These are phyloP conservation scores for Ginglymostoma cirratum DNA, from an alignment of 2,113 vertebrate genomes.

Conservation along the genomic window DNA sequence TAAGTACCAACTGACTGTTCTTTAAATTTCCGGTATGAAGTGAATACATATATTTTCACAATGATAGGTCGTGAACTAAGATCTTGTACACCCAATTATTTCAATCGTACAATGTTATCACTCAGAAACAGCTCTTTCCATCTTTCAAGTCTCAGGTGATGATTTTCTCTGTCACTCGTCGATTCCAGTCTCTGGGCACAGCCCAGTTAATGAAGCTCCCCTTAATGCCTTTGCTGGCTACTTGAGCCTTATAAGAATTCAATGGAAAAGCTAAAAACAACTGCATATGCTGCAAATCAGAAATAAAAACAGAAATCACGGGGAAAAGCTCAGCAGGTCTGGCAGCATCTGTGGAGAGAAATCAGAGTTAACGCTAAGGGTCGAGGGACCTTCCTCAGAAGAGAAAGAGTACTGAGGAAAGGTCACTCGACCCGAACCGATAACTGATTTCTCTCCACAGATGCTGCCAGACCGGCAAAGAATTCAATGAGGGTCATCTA, in stretches of 20 bases:
- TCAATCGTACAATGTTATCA: background rate
- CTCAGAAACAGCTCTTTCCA: background rate
- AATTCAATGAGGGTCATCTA: background rate
- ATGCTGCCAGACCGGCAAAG: too few relatives aligned
- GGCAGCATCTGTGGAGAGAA: too few relatives aligned
- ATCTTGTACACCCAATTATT: background rate
- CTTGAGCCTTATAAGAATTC: background rate
- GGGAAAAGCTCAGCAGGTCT: too few relatives aligned
- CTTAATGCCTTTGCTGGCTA: background rate
- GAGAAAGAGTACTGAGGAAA: too few relatives aligned
- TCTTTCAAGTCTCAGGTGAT: background rate
- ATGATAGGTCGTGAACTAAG: background rate
- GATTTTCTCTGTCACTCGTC: background rate
- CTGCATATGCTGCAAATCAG: too few relatives aligned
- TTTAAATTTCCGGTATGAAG: background rate
- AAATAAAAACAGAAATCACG: too few relatives aligned
- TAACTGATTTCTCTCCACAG: too few relatives aligned
- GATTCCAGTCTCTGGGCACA: too few relatives aligned
- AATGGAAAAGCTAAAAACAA: background rate
- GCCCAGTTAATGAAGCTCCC: background rate
- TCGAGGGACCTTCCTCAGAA: too few relatives aligned
- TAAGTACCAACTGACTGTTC: background rate
- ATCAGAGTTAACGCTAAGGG: too few relatives aligned
- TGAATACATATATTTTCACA: background rate
- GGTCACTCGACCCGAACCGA: too few relatives aligned